These are phyloP conservation scores for Sericinus montela DNA, from an alignment of 2,888 invertebrate species.

Conservation along the genomic window DNA sequence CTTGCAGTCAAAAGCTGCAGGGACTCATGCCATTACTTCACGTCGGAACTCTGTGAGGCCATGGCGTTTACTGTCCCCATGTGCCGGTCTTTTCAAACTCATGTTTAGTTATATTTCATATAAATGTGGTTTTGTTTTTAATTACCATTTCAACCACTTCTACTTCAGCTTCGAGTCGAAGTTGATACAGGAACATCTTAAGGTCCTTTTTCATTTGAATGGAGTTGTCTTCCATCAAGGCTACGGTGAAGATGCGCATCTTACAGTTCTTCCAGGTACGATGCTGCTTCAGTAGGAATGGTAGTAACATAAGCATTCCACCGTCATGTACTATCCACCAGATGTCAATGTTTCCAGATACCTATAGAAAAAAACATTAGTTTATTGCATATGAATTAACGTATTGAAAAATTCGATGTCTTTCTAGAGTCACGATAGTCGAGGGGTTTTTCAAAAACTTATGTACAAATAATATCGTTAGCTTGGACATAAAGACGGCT, in stretches of 20 bases:
- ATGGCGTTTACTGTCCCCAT: too few relatives aligned
- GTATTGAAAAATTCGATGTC: too few relatives aligned
- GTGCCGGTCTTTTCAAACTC: too few relatives aligned
- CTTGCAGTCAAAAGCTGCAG: too few relatives aligned
- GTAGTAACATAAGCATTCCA: conserved; percentile 97
- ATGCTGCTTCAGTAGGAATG: conserved; percentile 96
- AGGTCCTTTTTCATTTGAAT: conserved; percentile 99
- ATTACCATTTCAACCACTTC: conserved; percentile 99
- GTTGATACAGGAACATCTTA: conserved; percentile 97
- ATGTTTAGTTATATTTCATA: too few relatives aligned
- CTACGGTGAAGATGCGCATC: conserved; percentile 99
- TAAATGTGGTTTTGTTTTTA: too few relatives aligned
- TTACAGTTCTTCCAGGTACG: conserved; percentile 99
- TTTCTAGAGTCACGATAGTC: too few relatives aligned
- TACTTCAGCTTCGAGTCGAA: conserved; percentile 97
- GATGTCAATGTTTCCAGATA: conserved; percentile 97
- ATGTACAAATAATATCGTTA: too few relatives aligned
- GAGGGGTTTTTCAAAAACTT: too few relatives aligned
- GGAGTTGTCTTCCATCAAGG: conserved; percentile 99
- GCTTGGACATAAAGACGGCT: too few relatives aligned
- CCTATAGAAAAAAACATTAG: conserved; percentile 51
- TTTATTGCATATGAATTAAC: background rate
- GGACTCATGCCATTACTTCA: too few relatives aligned
- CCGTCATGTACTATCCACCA: conserved; percentile 99
- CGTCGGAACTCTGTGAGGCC: too few relatives aligned